Evolutionary conservation across 2,113 vertebrate genomes (phyloP).

Genomic region (Siphamia tubifer): DNA sequence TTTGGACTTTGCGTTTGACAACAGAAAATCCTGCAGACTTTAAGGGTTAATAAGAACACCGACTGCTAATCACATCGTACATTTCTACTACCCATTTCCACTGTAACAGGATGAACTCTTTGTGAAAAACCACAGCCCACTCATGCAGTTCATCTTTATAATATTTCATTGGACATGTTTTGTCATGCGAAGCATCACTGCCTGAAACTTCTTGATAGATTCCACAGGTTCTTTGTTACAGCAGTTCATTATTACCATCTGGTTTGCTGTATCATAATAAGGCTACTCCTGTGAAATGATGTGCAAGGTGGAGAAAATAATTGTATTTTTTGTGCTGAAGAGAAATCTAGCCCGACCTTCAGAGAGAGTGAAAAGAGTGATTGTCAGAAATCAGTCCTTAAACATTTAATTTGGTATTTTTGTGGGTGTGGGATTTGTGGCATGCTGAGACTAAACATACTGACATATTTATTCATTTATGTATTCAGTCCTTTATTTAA

Average conservation of each 20-base stretch:
- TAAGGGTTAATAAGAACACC: not conserved
- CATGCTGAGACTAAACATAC: too few species aligned
- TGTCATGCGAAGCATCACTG: slow-evolving; percentile 31
- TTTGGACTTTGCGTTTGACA: too few species aligned
- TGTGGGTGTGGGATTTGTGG: too few species aligned
- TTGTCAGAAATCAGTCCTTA: not conserved
- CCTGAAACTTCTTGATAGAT: slow-evolving; percentile 14
- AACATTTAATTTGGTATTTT: not conserved
- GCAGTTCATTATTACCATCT: not conserved
- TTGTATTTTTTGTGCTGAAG: not conserved
- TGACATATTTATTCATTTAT: too few species aligned
- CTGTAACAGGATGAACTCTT: slow-evolving; percentile 1
- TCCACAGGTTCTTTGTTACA: slow-evolving; percentile 15
- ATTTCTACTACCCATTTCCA: slow-evolving; percentile 19
- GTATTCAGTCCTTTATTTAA: too few species aligned
- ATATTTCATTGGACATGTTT: slow-evolving; percentile 24
- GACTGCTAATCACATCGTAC: not conserved
- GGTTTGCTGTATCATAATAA: slow-evolving; percentile 1
- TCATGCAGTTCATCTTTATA: slow-evolving; percentile 16
- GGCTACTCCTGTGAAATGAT: not conserved
- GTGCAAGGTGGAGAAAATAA: not conserved
- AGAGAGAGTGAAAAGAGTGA: not conserved
- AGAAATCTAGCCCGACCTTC: not conserved
- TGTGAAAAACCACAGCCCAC: slow-evolving; percentile 28
- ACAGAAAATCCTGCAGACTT: too few species aligned